Evolutionary conservation across 2,797 vertebrate species (phyloP), one percentile per base, ranked within the genome.

Genomic region (Antrozous pallidus): DNA sequence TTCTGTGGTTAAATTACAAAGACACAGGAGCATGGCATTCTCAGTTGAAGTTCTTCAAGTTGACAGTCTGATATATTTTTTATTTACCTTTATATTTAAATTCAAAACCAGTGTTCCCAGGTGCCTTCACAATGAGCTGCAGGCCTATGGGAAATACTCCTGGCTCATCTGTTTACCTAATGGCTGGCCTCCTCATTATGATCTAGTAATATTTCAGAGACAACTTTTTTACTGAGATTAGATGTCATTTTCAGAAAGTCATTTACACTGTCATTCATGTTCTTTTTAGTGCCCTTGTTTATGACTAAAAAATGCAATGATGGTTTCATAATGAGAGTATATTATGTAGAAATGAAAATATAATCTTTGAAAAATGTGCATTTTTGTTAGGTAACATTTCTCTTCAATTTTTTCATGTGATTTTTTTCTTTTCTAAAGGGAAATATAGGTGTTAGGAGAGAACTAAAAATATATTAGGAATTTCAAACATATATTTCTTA

Each of bases 171-270:
- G 56, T 88, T 88, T 89, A 93, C 58, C 56, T 79, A 28, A 85
- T 69, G 11, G 74, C 70, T 40, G 33, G 80, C 40, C 87, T 94
- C 83, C 11, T 94, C 70, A 58, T 92, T 95, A 93, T 45, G 28
- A 88, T 93, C 56, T 93, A 95, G 94, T 97, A 96, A 93, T 94
- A 96, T 94, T 95, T 97, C 69, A 95, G 80, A 91, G 33, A 79
- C 93, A 74, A 47, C 22, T 86, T 92, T 96, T 96, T 95, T 88
- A 16, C 85, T 88, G 65, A 88, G 54, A 91, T 58, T 93, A 87
- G 45, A 94, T 90, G 91, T 84, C 71, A 87, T 38, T 96, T 95
- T 91, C 70, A 87, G 80, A 83, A 94, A 95, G 45, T 61, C 88
- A 88, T 87, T 95, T 88, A 89, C 54, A 88, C 88, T 69, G 28